phyloP scores from a whole-genome alignment of 2,797 vertebrate genomes.

The Gymnoscopelus braueri region DNA sequence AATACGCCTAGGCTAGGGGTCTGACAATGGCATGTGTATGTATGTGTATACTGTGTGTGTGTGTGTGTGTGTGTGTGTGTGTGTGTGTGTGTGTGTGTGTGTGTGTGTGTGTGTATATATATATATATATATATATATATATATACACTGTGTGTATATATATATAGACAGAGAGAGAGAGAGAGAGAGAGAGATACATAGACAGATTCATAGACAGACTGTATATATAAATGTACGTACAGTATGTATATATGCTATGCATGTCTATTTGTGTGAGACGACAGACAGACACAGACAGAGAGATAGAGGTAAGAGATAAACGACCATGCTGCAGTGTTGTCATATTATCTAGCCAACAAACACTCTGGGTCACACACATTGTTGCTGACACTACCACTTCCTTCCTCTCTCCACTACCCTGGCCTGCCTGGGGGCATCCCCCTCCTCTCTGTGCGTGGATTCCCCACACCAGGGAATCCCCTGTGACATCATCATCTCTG shows the following conservation, averaged over 20 bases:
- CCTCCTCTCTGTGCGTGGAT: conserved; percentile 5
- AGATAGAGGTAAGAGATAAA: conserved; percentile 25
- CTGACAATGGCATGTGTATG: conserved; percentile 35
- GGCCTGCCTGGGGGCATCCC: background rate
- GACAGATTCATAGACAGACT: too few species aligned
- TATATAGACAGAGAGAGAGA: too few species aligned
- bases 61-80: conserved; percentile 1
- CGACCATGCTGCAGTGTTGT: conserved; percentile 32
- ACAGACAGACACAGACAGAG: background rate
- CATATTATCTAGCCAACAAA: conserved; percentile 40
- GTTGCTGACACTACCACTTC: conserved; percentile 53
- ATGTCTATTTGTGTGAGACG: background rate
- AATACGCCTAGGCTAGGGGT: conserved; percentile 44
- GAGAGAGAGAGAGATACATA: background rate
- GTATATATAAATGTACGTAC: too few species aligned
- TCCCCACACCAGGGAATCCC: conserved; percentile 46
- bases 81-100: conserved; percentile 5
- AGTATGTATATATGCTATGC: background rate
- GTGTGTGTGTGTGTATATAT: background rate
- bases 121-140: background rate
- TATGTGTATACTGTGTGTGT: conserved; percentile 8
- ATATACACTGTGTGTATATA: background rate
- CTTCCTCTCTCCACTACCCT: conserved; percentile 11
- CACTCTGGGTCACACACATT: conserved; percentile 33
- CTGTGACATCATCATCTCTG: conserved; percentile 50